Evolutionary conservation across 2,888 invertebrate species (phyloP).

Genomic region (Drepanosiphum platanoidis): DNA sequence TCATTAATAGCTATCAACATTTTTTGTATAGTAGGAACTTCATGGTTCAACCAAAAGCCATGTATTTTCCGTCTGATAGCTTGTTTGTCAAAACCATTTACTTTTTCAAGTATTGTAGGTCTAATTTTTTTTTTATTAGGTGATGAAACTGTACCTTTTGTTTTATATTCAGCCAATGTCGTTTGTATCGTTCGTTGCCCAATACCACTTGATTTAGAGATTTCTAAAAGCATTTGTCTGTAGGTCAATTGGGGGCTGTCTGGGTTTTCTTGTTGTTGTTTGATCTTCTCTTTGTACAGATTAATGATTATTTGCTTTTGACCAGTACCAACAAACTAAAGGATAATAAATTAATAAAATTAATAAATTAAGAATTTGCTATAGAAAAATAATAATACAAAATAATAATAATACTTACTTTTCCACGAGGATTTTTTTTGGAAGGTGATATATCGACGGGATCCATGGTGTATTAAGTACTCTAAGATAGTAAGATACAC

Average conservation of each 20-base stretch:
- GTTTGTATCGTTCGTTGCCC: neutral
- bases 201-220: neutral
- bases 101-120: neutral
- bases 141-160: constrained; percentile 1
- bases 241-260: neutral
- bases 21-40: no score
- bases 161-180: constrained; percentile 4
- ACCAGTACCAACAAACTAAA: constrained; percentile 1
- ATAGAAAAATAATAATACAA: neutral
- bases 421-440: neutral
- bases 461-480: constrained; percentile 22
- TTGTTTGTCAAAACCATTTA: no score
- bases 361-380: neutral
- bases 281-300: neutral
- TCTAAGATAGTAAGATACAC: neutral
- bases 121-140: neutral
- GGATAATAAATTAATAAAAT: neutral
- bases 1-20: no score
- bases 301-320: constrained; percentile 3
- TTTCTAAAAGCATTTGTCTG: neutral
- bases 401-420: neutral
- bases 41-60: no score
- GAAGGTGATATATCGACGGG: neutral
- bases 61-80: no score
- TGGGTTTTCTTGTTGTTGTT: neutral